A percentile compares a stretch with the other conserved stretches of the same genome.
Conservation (phyloP, 2,888 invertebrate species). For the Caenorhabditis angaria region DNA sequence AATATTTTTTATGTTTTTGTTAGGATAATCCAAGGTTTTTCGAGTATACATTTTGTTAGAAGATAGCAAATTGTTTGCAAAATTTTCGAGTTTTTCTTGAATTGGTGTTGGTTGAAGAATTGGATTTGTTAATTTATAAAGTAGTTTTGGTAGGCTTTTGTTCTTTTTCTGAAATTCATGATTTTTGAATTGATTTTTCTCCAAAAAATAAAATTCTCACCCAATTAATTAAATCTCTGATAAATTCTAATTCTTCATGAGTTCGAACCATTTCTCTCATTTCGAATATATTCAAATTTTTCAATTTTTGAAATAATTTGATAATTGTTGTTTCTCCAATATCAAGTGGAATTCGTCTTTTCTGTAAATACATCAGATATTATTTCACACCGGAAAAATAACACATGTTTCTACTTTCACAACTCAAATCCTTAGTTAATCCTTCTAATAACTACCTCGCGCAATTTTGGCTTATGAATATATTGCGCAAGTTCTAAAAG, state of each 20-base stretch:
- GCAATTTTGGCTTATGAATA: not conserved
- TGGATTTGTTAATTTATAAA: not conserved
- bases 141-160: not conserved
- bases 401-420: not conserved
- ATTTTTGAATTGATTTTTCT: not conserved
- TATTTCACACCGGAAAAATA: not conserved
- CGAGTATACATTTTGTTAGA: constrained; percentile 8
- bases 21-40: not conserved
- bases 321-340: not conserved
- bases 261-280: not conserved
- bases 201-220: not conserved
- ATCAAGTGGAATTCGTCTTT: not conserved
- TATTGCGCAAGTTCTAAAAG: not conserved
- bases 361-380: not conserved
- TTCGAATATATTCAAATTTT: not conserved
- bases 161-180: not conserved
- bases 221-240: not conserved
- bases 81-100: constrained; percentile 10
- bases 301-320: not conserved
- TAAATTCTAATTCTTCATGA: not conserved
- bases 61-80: constrained; percentile 15
- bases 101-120: constrained; percentile 9
- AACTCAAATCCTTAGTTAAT: not conserved
- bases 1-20: not conserved
- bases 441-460: not conserved